Conservation (phyloP, 1,140 invertebrate genomes). For the Nixonia krombeini region DNA sequence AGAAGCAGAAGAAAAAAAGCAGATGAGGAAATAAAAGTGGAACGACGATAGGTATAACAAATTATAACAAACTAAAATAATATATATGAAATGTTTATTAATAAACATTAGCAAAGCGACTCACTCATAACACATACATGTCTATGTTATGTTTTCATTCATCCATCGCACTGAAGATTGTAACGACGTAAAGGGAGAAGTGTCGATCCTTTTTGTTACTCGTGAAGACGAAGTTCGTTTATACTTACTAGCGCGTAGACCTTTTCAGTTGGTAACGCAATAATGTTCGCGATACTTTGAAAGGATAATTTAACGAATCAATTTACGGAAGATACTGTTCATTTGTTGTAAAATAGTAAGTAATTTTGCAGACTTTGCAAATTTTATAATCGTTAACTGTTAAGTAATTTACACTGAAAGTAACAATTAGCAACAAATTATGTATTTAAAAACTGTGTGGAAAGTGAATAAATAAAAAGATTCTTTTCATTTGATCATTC, state of each 20-base stretch:
- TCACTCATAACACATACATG: slow-evolving; percentile 26
- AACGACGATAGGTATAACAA: slow-evolving; percentile 43
- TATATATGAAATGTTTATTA: slow-evolving; percentile 51
- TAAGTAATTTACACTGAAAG: slow-evolving; percentile 10
- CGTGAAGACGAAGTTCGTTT: background rate
- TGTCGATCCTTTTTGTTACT: background rate
- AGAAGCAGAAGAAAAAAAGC: background rate
- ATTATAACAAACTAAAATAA: slow-evolving; percentile 45
- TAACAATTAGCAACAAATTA: slow-evolving; percentile 6
- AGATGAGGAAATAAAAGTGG: slow-evolving; percentile 9
- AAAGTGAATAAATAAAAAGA: slow-evolving; percentile 8
- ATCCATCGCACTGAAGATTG: background rate
- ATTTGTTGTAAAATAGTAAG: slow-evolving; percentile 9
- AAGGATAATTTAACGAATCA: background rate
- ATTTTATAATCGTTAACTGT: slow-evolving; percentile 13
- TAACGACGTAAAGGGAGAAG: background rate
- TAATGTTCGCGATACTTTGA: background rate
- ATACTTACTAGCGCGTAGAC: background rate
- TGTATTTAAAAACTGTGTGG: slow-evolving; percentile 7
- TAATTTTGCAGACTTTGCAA: slow-evolving; percentile 7
- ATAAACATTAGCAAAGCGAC: slow-evolving; percentile 50
- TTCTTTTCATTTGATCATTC: slow-evolving; percentile 4
- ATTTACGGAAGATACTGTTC: background rate
- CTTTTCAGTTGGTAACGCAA: background rate
- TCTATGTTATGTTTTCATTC: slow-evolving; percentile 1